Base-by-base conservation (phyloP, 2,113 vertebrate species). In the Hippocampus barbouri region DNA sequence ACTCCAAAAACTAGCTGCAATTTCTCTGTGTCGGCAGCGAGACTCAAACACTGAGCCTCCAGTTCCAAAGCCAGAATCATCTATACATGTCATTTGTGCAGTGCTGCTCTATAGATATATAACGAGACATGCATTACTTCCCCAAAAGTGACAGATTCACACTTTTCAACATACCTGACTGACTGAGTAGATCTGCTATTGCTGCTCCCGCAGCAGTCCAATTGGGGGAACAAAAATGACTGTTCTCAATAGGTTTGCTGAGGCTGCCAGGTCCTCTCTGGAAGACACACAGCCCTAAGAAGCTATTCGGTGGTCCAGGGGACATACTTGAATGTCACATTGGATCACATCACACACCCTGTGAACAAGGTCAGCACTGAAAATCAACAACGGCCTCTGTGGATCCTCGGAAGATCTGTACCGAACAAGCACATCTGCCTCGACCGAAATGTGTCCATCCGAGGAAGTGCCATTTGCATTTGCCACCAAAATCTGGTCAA, bases 321-420 rank as follows among this genome's bases (percentile, higher is more conserved):
- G 82, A 88, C 82, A 78, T 61, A 83, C 83, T 85, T 71, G 73
- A 71, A 80, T 86, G 90, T 90, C 91, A 89, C 69, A 73, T 80
- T 77, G 73, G 73, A 89, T 91, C 80, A 87, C 83, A 83, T 91
- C 89, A 87, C 72, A 74, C 54, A 80, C 56, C 68, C 62, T 65
- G 63, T 68, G 73, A 80, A 81, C 78, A 85, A 90, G 87, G 88
- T 87, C 88, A 88, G 71, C 76, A 53, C 66, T 49, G 64, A 74
- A 78, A 78, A 70, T 69, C 53, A 12, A 54, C 12, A 51, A 80
- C 69, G 64, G 79, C 72, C 68, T 80, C 64, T 25, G 66, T 73
- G 61, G 57, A 66, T 72, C 66, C 77, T 79, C 70, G 74, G 79
- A 86, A 54, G 30, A 70, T 62, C 15, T 41, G 56, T 75, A 70